Base-by-base conservation (phyloP, 2,113 vertebrate species). In the Myotis yumanensis region DNA sequence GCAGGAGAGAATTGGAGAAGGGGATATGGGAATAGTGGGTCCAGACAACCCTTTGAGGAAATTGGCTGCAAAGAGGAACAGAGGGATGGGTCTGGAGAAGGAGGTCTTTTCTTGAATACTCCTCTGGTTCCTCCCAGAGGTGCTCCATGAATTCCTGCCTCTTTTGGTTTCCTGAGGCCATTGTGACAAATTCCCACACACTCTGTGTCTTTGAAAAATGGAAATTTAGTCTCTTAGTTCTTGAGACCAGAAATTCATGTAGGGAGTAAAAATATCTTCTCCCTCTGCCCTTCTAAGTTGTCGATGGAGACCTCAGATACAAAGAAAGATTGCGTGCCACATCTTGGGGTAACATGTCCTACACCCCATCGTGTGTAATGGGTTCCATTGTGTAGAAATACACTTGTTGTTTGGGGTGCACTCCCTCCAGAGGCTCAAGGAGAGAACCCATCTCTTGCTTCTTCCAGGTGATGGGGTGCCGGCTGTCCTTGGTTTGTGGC, bases 341-440 rank as follows among this genome's bases (percentile, higher is more conserved):
- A 15, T 12, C 9, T 23, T 23, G 2, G 62, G 17, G 30, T n/a
- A 66, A 16, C 4, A 4, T n/a, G 43, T 48, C 18, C 81, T 68
- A 43, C 14, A 48, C 59, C 11, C 30, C 18, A 4, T n/a, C 18
- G 5, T 23, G 11, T 12, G 3, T 23, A 23, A n/a, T 48, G 28
- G 23, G 30, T 16, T n/a, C 2, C 30, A 10, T n/a, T 10, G 22
- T 40, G 46, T 46, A 11, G 23, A 52, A 37, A 18, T 20, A 3
- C 4, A 25, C 30, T 9, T 8, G 2, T 68, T 23, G 30, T 28
- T 12, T 66, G 12, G 30, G 30, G 16, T 3, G 0, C 11, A 25
- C 4, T 15, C 1, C 0, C 1, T 68, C 62, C 22, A 48, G 12
- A 25, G 22, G 11, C 20, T 57, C 0, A 0, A 57, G 51, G 2